Percentiles rank a stretch among this genome's conserved stretches.
These are phyloP conservation scores for Danio tinwini DNA, from an alignment of 2,797 vertebrate genomes.

Conservation along the genomic window DNA sequence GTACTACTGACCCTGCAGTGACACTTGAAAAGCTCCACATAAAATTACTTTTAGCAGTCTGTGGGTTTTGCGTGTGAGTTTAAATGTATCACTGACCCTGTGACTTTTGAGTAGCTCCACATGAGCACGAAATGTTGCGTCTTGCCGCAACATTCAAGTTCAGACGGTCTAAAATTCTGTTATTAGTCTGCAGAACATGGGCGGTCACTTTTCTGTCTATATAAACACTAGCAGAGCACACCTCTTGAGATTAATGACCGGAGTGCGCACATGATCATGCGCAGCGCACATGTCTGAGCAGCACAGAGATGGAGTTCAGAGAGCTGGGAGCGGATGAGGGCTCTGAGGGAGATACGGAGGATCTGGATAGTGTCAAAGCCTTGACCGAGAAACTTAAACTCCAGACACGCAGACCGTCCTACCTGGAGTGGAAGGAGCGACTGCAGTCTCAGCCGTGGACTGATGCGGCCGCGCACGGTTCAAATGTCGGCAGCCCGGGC, in stretches of 20 bases:
- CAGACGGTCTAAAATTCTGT: background rate
- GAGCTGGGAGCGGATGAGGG: slow-evolving; percentile 78
- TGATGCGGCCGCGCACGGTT: slow-evolving; percentile 6
- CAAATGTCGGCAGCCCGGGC: slow-evolving; percentile 8
- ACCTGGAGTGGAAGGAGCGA: slow-evolving; percentile 90
- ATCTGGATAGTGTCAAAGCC: slow-evolving; percentile 88
- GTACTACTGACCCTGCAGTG: background rate
- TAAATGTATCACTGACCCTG: background rate
- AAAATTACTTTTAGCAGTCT: too few relatives aligned
- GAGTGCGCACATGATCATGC: slow-evolving; percentile 10
- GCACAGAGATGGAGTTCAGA: slow-evolving; percentile 77
- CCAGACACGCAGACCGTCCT: slow-evolving; percentile 91
- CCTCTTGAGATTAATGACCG: slow-evolving; percentile 28
- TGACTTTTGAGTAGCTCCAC: background rate
- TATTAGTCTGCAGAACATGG: slow-evolving; percentile 62
- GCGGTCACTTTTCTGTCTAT: slow-evolving; percentile 69
- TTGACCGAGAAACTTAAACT: slow-evolving; percentile 90
- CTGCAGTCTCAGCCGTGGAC: slow-evolving; percentile 85
- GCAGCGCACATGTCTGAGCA: slow-evolving; percentile 5
- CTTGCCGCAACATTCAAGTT: slow-evolving; percentile 7
- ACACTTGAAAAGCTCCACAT: too few relatives aligned
- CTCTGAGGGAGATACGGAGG: slow-evolving; percentile 76
- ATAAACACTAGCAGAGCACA: slow-evolving; percentile 61
- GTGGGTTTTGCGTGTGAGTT: too few relatives aligned
- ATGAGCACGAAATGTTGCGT: slow-evolving; percentile 3